phyloP scores from a whole-genome alignment of 2,888 invertebrate species.

The Chymomyza amoena region DNA sequence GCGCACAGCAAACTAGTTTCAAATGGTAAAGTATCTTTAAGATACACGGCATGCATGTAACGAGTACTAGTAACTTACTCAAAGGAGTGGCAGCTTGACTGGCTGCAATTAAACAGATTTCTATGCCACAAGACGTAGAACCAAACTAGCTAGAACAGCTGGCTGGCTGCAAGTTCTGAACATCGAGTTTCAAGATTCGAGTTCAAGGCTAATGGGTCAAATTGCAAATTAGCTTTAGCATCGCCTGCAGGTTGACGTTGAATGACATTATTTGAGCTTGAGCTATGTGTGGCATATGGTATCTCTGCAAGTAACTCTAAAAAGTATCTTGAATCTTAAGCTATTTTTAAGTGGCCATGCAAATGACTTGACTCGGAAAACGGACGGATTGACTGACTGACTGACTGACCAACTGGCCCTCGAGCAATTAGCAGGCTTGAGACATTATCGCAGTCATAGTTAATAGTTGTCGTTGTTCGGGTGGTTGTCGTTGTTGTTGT shows the following conservation, averaged over 20 bases:
- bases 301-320: background rate
- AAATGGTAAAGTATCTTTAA: slow-evolving; percentile 69
- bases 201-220: slow-evolving; percentile 74
- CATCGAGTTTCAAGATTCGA: slow-evolving; percentile 42
- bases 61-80: slow-evolving; percentile 24
- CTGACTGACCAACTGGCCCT: slow-evolving; percentile 19
- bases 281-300: slow-evolving; percentile 1
- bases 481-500: slow-evolving; percentile 16
- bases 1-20: slow-evolving; percentile 62
- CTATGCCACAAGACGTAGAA: background rate
- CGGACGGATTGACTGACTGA: slow-evolving; percentile 5
- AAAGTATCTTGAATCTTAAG: slow-evolving; percentile 29
- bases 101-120: slow-evolving; percentile 60
- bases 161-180: slow-evolving; percentile 39
- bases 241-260: slow-evolving; percentile 70
- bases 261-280: slow-evolving; percentile 61
- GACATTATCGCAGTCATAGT: slow-evolving; percentile 41
- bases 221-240: slow-evolving; percentile 52
- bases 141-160: slow-evolving; percentile 26
- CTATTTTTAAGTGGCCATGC: slow-evolving; percentile 28
- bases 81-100: slow-evolving; percentile 52
- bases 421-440: slow-evolving; percentile 54
- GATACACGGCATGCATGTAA: slow-evolving; percentile 42
- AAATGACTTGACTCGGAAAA: slow-evolving; percentile 8
- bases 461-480: slow-evolving; percentile 7